Evolutionary conservation across 2,113 vertebrate genomes (phyloP).

Genomic region (Eurystomus gularis): DNA sequence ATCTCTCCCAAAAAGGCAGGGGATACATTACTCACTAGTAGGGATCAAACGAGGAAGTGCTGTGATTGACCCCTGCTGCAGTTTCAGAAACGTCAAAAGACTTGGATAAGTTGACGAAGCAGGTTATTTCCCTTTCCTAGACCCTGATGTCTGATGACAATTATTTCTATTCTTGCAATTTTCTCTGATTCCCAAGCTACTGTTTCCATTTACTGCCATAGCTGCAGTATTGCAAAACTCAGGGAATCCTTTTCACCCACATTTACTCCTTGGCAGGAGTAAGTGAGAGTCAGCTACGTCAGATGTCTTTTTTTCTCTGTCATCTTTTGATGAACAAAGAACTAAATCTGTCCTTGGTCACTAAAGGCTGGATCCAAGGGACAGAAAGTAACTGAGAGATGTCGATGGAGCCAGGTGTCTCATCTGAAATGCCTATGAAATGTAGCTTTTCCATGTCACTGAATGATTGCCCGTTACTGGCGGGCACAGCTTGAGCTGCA

Average conservation of each 20-base stretch:
- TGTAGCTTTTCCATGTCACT: neutral
- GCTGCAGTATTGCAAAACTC: neutral
- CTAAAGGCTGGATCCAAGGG: neutral
- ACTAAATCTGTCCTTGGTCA: neutral
- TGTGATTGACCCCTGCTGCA: neutral
- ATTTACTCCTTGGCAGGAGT: neutral
- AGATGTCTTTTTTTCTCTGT: neutral
- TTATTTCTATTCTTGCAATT: neutral
- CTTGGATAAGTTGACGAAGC: neutral
- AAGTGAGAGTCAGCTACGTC: neutral
- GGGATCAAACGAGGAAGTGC: rapidly evolving
- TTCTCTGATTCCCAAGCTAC: neutral
- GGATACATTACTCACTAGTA: rapidly evolving
- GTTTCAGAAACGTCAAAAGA: neutral
- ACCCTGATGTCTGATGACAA: neutral
- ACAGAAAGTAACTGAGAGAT: neutral
- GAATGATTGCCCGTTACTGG: neutral
- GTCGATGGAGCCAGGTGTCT: neutral
- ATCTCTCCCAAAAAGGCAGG: neutral
- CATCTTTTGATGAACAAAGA: neutral
- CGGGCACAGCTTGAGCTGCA: neutral
- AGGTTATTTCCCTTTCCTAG: neutral
- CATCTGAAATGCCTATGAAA: neutral
- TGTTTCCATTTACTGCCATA: neutral
- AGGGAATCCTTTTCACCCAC: conserved; percentile 17